Evolutionary conservation across 2,113 vertebrate species (phyloP).

Genomic region (Helogale parvula): DNA sequence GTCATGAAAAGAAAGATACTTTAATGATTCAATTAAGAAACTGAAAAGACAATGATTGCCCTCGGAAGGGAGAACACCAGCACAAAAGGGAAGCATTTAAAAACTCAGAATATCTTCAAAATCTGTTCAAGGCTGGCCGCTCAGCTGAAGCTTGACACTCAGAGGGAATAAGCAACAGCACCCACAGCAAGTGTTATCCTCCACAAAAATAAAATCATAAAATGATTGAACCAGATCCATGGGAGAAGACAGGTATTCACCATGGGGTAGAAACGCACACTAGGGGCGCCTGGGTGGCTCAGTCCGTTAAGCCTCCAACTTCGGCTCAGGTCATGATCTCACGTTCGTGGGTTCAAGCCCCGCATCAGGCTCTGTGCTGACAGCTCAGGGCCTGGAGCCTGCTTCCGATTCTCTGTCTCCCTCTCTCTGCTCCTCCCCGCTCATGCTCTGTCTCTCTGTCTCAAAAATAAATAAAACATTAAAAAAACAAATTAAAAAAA

Average conservation of each 20-base stretch:
- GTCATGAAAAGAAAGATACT: constrained; percentile 49
- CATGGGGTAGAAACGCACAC: neutral
- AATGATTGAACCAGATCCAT: neutral
- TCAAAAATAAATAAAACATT: too few species aligned
- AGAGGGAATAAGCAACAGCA: neutral
- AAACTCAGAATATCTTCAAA: constrained; percentile 31
- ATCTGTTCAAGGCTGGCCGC: neutral
- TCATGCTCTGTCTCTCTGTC: too few species aligned
- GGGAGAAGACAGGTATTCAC: neutral
- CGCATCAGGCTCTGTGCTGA: too few species aligned
- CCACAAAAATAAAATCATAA: neutral
- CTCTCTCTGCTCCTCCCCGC: too few species aligned
- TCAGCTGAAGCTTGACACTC: neutral
- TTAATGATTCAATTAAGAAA: constrained; percentile 33
- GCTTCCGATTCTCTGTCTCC: too few species aligned
- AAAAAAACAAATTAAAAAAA: too few species aligned
- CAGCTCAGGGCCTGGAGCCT: too few species aligned
- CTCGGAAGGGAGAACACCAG: neutral
- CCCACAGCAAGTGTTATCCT: neutral
- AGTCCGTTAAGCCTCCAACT: too few species aligned
- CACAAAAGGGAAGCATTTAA: neutral
- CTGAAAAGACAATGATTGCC: constrained; percentile 64
- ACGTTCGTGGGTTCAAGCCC: too few species aligned
- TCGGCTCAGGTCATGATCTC: too few species aligned
- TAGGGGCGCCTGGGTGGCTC: too few species aligned